phyloP scores from a whole-genome alignment of 2,113 vertebrate species.

The Mirounga angustirostris region DNA sequence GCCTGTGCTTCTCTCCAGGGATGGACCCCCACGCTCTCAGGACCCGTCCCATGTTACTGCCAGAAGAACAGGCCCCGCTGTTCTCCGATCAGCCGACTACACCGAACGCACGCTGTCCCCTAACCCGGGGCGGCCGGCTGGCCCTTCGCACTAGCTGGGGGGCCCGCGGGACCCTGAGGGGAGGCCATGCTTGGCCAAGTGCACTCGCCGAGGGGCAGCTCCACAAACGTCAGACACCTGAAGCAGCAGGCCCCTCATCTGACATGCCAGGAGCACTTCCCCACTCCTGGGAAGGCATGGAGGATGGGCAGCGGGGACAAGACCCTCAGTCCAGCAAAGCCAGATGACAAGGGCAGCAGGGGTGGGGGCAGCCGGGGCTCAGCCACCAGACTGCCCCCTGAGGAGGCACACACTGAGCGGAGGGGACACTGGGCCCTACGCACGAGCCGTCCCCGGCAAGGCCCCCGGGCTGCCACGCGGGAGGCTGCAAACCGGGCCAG shows the following conservation, averaged over 20 bases:
- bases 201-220: background rate
- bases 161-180: background rate
- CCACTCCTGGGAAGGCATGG: background rate
- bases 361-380: background rate
- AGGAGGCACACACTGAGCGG: background rate
- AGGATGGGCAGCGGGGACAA: background rate
- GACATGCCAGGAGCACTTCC: background rate
- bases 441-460: background rate
- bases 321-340: background rate
- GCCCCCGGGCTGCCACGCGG: accelerated
- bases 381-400: background rate
- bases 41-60: background rate
- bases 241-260: background rate
- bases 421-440: background rate
- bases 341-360: background rate
- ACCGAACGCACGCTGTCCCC: background rate
- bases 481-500: background rate
- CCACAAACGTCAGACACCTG: background rate
- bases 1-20: background rate
- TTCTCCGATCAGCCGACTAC: background rate
- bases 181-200: background rate
- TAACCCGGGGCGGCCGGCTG: background rate
- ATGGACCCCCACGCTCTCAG: background rate
- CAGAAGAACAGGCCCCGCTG: too few relatives aligned
- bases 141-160: background rate